Conservation (phyloP, 2,113 vertebrate genomes). For the Nibea albiflora region DNA sequence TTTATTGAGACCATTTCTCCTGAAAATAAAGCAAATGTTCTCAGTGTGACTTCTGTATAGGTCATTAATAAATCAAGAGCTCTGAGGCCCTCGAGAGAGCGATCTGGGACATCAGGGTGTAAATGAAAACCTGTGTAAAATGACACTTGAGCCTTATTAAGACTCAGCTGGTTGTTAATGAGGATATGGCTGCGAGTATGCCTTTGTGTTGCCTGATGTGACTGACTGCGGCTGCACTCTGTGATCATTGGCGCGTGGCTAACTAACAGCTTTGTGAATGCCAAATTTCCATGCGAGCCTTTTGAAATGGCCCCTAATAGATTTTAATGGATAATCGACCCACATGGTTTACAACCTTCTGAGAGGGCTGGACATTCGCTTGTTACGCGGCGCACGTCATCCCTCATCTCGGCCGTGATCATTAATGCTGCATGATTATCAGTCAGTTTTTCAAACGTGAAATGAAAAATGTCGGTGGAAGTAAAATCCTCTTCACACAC, state of each 20-base stretch:
- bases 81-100: constrained; percentile 30
- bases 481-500: not conserved
- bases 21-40: constrained; percentile 24
- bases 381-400: constrained; percentile 11
- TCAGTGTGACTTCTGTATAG: constrained; percentile 22
- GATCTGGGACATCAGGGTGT: constrained; percentile 31
- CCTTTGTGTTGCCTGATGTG: constrained; percentile 59
- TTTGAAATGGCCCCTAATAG: constrained; percentile 57
- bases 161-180: constrained; percentile 63
- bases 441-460: not conserved
- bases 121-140: constrained; percentile 58
- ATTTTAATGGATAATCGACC: constrained; percentile 61
- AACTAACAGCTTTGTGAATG: constrained; percentile 54
- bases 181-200: constrained; percentile 48
- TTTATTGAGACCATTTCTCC: not conserved
- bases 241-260: constrained; percentile 56
- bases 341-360: constrained; percentile 27
- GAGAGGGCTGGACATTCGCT: not conserved
- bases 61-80: constrained; percentile 54
- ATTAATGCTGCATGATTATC: not conserved
- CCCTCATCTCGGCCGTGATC: not conserved
- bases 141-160: constrained; percentile 58
- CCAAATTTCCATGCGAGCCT: constrained; percentile 50
- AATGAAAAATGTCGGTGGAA: not conserved
- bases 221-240: constrained; percentile 30